Percentiles rank a stretch among this genome's conserved stretches.
Evolutionary conservation across 2,113 vertebrate genomes (phyloP).

Genomic region (Phalacrocorax aristotelis): DNA sequence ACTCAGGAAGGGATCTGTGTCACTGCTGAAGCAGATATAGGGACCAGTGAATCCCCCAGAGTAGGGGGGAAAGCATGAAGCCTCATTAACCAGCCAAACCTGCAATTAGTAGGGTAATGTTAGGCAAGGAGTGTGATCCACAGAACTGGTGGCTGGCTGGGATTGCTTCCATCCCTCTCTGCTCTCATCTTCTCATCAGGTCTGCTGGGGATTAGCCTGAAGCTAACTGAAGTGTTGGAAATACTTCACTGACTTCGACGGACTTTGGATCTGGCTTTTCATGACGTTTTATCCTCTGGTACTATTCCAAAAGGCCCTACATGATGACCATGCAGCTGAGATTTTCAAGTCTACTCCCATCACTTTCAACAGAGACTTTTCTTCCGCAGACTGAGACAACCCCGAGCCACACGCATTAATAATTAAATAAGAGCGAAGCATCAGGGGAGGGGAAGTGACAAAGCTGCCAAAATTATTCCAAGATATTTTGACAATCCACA

Average conservation of each 20-base stretch:
- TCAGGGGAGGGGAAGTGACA: conserved; percentile 58
- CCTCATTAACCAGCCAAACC: neutral
- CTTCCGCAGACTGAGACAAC: conserved; percentile 24
- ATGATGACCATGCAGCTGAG: neutral
- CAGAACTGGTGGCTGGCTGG: neutral
- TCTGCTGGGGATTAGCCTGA: neutral
- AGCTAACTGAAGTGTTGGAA: neutral
- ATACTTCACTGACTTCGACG: neutral
- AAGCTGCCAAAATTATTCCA: conserved; percentile 47
- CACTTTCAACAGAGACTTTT: conserved; percentile 42
- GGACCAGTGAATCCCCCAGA: rapidly evolving
- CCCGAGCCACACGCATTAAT: neutral
- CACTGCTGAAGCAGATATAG: neutral
- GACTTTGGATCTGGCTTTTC: neutral
- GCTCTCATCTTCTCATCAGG: neutral
- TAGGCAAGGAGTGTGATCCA: neutral
- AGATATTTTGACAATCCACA: conserved; percentile 64
- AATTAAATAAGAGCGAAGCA: conserved; percentile 61
- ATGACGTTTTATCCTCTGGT: neutral
- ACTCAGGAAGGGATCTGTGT: neutral
- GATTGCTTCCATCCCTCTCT: neutral
- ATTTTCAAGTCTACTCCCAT: conserved; percentile 15
- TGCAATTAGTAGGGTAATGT: neutral
- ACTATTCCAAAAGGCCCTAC: neutral
- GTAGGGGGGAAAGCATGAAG: neutral